These are phyloP conservation scores for Euzophera pinguis DNA, from an alignment of 2,888 invertebrate species.

Conservation along the genomic window DNA sequence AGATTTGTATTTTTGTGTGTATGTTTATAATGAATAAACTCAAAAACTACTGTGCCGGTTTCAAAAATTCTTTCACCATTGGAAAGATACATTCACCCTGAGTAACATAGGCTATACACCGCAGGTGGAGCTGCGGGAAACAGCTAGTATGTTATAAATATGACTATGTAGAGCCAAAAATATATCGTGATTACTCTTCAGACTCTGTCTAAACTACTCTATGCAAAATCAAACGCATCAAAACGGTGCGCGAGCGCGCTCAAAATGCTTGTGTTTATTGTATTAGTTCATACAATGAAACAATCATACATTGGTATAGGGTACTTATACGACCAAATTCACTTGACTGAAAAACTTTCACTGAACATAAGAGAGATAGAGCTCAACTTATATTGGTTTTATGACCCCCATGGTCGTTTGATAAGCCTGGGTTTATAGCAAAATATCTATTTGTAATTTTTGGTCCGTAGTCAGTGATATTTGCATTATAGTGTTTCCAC, in stretches of 20 bases:
- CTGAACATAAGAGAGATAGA: neutral
- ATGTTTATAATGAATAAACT: no score
- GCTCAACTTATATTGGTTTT: conserved; percentile 25
- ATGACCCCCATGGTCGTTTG: conserved; percentile 27
- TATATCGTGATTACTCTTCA: neutral
- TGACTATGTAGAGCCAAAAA: no score
- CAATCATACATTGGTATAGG: conserved; percentile 32
- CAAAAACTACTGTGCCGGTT: no score
- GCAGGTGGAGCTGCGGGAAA: no score
- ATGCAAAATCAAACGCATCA: conserved; percentile 21
- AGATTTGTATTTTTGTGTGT: no score
- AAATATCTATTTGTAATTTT: conserved; percentile 47
- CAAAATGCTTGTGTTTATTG: conserved; percentile 45
- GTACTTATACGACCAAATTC: conserved; percentile 21
- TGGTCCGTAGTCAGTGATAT: conserved; percentile 34
- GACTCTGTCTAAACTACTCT: conserved; percentile 19
- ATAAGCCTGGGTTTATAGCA: conserved; percentile 37
- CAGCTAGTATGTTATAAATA: no score
- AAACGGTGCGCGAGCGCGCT: conserved; percentile 39
- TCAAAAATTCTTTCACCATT: no score
- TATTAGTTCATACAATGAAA: conserved; percentile 42
- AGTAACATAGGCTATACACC: no score
- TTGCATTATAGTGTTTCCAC: conserved; percentile 30
- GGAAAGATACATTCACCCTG: no score
- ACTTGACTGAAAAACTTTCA: conserved; percentile 6